Evolutionary conservation across 1,140 invertebrate species (phyloP).

Genomic region (Dolichoris vasculosae): DNA sequence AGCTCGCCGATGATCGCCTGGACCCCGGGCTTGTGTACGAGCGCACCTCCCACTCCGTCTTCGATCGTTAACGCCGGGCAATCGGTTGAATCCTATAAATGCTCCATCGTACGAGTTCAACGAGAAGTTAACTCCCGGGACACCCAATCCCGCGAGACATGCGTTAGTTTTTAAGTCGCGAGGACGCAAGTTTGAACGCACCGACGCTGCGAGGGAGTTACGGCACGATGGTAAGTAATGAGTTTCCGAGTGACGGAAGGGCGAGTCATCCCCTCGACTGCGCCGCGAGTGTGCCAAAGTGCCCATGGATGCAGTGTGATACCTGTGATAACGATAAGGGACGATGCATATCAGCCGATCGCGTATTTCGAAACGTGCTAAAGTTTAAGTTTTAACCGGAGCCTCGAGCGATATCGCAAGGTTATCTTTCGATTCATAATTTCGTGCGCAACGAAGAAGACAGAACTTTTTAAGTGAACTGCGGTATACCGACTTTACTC

Average conservation of each 20-base stretch:
- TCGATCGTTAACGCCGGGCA: slow-evolving; percentile 54
- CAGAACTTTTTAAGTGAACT: slow-evolving; percentile 6
- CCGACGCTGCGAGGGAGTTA: background rate
- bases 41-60: slow-evolving; percentile 35
- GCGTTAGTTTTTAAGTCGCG: slow-evolving; percentile 61
- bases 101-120: slow-evolving; percentile 64
- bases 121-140: slow-evolving; percentile 72
- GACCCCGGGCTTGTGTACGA: slow-evolving; percentile 60
- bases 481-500: background rate
- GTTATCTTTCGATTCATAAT: slow-evolving; percentile 1
- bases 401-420: slow-evolving; percentile 35
- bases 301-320: background rate
- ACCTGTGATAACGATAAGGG: background rate
- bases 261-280: background rate
- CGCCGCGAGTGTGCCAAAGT: background rate
- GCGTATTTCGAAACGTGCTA: too few species aligned
- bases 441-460: background rate
- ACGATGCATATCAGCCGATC: too few species aligned
- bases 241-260: background rate
- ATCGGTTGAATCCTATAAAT: slow-evolving; percentile 75
- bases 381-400: too few species aligned
- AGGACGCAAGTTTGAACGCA: background rate
- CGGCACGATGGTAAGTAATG: slow-evolving; percentile 67
- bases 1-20: slow-evolving; percentile 61
- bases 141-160: slow-evolving; percentile 67